Conservation (phyloP, 2,797 vertebrate genomes). For the Anas acuta region DNA sequence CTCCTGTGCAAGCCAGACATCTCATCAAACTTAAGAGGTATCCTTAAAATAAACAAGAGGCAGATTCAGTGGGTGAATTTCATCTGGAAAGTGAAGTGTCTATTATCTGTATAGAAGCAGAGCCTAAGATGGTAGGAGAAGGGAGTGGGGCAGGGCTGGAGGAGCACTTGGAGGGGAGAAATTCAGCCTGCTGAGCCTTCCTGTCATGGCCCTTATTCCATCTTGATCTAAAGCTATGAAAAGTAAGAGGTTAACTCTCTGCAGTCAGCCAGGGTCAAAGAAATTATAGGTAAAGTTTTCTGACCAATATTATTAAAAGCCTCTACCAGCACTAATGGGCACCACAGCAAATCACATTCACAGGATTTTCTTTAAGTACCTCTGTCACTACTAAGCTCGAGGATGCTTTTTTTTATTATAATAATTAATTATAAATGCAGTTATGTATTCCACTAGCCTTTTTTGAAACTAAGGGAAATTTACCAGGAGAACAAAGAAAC, state of each 20-base stretch:
- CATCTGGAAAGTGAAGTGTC: neutral
- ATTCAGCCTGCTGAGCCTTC: neutral
- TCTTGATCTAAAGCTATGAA: neutral
- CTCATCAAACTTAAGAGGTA: neutral
- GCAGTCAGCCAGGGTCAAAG: neutral
- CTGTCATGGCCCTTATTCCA: neutral
- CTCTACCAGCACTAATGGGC: neutral
- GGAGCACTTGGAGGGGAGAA: neutral
- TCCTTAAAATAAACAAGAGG: neutral
- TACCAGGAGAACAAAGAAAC: neutral
- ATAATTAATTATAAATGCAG: neutral
- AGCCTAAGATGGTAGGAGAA: neutral
- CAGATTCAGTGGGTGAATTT: neutral
- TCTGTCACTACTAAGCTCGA: neutral
- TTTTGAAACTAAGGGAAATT: constrained; percentile 31
- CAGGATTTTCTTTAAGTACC: neutral
- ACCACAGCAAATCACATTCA: neutral
- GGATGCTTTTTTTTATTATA: neutral
- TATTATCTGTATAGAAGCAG: neutral
- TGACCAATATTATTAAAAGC: neutral
- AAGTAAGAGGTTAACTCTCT: neutral
- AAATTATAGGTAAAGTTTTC: neutral
- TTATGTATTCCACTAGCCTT: constrained; percentile 29
- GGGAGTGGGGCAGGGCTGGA: neutral
- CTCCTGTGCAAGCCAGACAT: neutral